Evolutionary conservation across 2,888 invertebrate species (phyloP), one percentile per base, ranked within the genome.

Genomic region (Mythimna ferrago): DNA sequence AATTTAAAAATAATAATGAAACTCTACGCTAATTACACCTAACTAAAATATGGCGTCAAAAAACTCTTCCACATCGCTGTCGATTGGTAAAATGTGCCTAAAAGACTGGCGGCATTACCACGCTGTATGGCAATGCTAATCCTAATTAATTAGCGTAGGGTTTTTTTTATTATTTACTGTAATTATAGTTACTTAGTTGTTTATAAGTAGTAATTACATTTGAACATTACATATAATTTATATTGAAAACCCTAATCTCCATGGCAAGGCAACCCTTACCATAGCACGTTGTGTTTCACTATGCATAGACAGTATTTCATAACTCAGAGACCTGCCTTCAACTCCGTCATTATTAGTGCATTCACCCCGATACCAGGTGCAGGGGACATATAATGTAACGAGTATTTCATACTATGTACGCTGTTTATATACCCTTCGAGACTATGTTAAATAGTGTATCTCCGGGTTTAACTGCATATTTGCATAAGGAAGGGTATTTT

Each of bases 361-460:
- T 83, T 84, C 78, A 87, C 87, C 86, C 71, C 79, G 60, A 77
- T 77, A 71, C 86, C 86, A 78, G 84, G 84, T 83, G 84, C 67
- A 53, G 63, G 76, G 66, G 64, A 62, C 44, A 65, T 51, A 65
- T 69, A 76, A 69, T 71, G 80, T 76, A 69, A 70, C 83, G 44
- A 83, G 68, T 83, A 69, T 73, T 73, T 64, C 73, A 67, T 73
- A 61, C 66, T 60, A 64, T 67, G 53, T 79, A 65, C 38, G 64
- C 32, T 38, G 41, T 71, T 10, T 64, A 54, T 66, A 58, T 19
- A 80, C 65, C 32, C 44, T 65, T 38, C n/a, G 38, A 38, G 61
- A 73, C 74, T 78, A 48, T 38, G 62, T 53, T 63, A 54, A 62
- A 58, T 66, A 66, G n/a, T 74, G 48, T 66, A 74, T 64, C 73